Conservation (phyloP, 2,797 vertebrate genomes). For the Manis pentadactyla region DNA sequence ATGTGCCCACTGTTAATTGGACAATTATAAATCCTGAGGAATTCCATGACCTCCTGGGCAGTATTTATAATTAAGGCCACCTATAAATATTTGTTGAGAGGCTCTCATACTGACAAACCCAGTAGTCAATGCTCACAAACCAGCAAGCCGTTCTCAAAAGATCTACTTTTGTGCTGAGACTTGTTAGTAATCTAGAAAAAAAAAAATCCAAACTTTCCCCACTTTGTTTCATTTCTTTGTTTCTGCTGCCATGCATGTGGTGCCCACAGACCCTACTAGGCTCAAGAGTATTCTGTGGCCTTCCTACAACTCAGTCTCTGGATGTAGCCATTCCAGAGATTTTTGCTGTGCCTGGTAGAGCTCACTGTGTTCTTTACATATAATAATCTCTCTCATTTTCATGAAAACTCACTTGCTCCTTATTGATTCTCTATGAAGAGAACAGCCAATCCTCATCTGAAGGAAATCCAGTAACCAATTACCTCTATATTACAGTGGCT, state of each 20-base stretch:
- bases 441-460: neutral
- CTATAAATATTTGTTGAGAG: neutral
- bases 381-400: neutral
- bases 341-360: neutral
- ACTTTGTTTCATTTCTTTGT: neutral
- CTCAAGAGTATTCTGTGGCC: neutral
- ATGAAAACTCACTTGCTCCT: neutral
- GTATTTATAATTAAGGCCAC: neutral
- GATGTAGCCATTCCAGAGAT: neutral
- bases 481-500: neutral
- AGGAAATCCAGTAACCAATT: neutral
- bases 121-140: neutral
- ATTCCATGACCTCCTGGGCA: neutral
- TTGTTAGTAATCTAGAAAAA: neutral
- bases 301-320: neutral
- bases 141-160: neutral
- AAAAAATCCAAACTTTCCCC: no score
- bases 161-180: neutral
- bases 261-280: neutral
- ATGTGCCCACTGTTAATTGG: neutral
- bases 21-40: conserved; percentile 10
- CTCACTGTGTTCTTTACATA: neutral
- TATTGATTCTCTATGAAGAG: neutral
- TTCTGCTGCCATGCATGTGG: neutral
- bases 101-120: neutral